These are phyloP conservation scores for Eospalax fontanierii DNA, from an alignment of 2,797 vertebrate genomes.

Conservation along the genomic window DNA sequence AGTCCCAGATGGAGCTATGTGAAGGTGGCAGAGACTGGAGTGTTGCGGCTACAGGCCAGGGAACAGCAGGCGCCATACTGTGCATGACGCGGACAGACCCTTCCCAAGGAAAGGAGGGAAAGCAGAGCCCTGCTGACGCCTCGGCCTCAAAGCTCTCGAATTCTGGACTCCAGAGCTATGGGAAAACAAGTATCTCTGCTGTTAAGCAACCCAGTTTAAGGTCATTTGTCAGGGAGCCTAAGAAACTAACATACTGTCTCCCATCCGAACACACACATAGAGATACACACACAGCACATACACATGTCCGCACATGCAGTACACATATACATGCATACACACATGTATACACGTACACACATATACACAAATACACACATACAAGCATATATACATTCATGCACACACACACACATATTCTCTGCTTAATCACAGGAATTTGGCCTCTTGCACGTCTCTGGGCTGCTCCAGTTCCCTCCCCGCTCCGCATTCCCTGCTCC, in stretches of 20 bases:
- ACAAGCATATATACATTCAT: rapidly evolving
- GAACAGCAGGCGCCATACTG: background rate
- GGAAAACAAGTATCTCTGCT: background rate
- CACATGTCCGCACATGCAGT: too few species aligned
- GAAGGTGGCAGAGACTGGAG: rapidly evolving
- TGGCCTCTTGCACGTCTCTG: background rate
- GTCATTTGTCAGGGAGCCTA: too few species aligned
- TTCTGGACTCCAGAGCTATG: background rate
- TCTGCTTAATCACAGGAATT: background rate
- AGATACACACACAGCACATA: too few species aligned
- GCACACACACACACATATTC: background rate
- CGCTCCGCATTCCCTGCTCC: background rate
- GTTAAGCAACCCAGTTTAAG: rapidly evolving
- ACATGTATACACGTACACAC: background rate
- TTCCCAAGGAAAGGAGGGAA: too few species aligned
- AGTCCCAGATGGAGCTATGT: rapidly evolving
- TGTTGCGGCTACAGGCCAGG: rapidly evolving
- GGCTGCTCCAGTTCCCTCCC: background rate
- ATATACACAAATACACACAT: background rate
- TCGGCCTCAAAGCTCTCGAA: background rate
- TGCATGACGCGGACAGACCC: rapidly evolving
- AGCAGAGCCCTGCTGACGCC: background rate
- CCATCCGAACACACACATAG: background rate
- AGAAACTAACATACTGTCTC: too few species aligned
- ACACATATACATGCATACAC: background rate